Evolutionary conservation across 53 echinoderm and acorn worm species (phyloP), one percentile per base, ranked within the genome.

Genomic region (Actinopyga echinites): DNA sequence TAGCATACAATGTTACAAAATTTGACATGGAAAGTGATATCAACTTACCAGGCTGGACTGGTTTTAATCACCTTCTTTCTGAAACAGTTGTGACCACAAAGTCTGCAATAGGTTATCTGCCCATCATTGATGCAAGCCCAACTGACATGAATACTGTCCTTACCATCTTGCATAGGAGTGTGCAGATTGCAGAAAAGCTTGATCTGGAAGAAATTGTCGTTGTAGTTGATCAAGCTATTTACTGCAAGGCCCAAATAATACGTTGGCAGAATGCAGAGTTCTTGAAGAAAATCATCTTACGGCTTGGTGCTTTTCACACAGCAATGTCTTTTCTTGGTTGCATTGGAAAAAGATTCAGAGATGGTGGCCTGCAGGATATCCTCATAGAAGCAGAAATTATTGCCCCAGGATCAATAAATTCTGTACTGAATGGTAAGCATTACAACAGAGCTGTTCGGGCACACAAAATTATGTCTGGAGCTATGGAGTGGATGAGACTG

Each of bases 241-340:
- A 84, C 78, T 79, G 80, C 17, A 91, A 87, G 61, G 84, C 81
- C 21, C 87, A 91, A 59, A 79, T 80, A 34, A 86, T 86, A 24
- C 62, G 90, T 53, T 87, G 84, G 84, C 66, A 69, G 59, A 87
- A 84, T 73, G 61, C 62, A 43, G 64, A 59, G 25, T 91, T 80
- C 84, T 58, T 59, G 74, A 52, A 84, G 52, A 84, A 85, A 64
- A 29, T 91, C 30, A 88, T 91, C 6, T 62, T 88, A 24, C 85
- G 85, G 8, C 82, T 91, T 65, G 91, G 91, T 20, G 88, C 89
- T 19, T 88, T 91, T 65, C 91, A 91, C 53, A 91, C 88, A 68
- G 82, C 88, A 28, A 88, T 91, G 88, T 65, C 85, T 1, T 82
- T 85, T 35, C 65, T 88, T 37, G 85, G 65, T 43, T 86, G 86